These are phyloP conservation scores for Acanthornis magna DNA, from an alignment of 2,797 vertebrate genomes.

Conservation along the genomic window DNA sequence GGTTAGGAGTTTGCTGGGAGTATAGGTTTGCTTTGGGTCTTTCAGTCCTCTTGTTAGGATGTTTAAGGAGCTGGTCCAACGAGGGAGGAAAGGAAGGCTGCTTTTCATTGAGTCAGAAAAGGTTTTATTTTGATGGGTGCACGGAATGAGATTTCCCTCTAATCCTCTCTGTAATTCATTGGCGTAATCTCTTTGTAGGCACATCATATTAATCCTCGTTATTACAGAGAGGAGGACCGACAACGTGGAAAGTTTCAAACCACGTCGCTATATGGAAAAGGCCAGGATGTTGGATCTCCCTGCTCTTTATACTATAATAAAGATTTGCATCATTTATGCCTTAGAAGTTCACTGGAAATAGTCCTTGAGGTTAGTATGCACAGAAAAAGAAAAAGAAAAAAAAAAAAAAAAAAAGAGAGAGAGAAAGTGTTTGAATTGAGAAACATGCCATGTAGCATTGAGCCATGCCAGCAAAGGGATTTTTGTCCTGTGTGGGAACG, in stretches of 20 bases:
- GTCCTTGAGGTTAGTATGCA: neutral
- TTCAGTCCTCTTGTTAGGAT: neutral
- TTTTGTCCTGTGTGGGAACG: neutral
- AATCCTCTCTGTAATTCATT: conserved; percentile 54
- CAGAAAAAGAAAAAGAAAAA: no score
- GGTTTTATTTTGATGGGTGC: conserved; percentile 43
- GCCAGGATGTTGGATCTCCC: neutral
- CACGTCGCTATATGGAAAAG: neutral
- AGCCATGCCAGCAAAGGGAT: neutral
- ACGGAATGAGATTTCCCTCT: conserved; percentile 38
- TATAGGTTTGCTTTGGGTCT: neutral
- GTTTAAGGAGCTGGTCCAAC: neutral
- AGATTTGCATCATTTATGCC: neutral
- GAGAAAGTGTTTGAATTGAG: neutral
- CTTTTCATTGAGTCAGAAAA: neutral
- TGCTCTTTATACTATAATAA: neutral
- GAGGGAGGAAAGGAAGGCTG: neutral
- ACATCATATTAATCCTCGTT: conserved; percentile 50
- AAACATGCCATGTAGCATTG: neutral
- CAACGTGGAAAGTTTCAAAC: neutral
- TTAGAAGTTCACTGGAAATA: neutral
- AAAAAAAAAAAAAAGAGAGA: neutral
- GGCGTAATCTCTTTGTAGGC: conserved; percentile 39
- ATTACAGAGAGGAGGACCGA: conserved; percentile 1
- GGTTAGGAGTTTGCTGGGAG: neutral